phyloP scores from a whole-genome alignment of 1,140 invertebrate genomes.

The Drosophila trapezifrons region DNA sequence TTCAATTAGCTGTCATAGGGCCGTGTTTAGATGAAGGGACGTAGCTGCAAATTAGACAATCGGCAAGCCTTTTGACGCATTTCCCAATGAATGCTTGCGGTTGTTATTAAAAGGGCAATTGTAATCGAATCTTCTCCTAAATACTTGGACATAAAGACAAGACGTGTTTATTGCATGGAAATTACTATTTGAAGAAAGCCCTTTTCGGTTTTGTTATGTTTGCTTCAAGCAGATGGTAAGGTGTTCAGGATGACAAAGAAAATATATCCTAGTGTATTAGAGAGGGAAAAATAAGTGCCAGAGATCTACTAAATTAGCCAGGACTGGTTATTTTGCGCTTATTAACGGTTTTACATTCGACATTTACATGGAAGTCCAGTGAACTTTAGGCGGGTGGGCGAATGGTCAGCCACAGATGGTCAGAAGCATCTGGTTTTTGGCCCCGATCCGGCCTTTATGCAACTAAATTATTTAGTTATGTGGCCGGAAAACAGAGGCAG shows the following conservation, averaged over 20 bases:
- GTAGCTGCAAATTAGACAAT: constrained; percentile 30
- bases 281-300: neutral
- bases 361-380: constrained; percentile 47
- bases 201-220: neutral
- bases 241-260: neutral
- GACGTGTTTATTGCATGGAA: neutral
- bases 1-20: constrained; percentile 68
- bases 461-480: constrained; percentile 81
- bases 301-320: neutral
- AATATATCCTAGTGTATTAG: too few species aligned
- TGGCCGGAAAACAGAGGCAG: constrained; percentile 44
- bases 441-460: constrained; percentile 45
- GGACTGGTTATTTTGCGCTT: constrained; percentile 30
- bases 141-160: neutral
- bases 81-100: constrained; percentile 6
- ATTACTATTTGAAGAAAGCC: neutral
- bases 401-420: constrained; percentile 68
- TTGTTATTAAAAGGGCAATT: constrained; percentile 33
- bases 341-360: constrained; percentile 60
- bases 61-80: constrained; percentile 10
- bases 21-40: constrained; percentile 18
- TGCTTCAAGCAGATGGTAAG: neutral
- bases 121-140: neutral
- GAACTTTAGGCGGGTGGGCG: constrained; percentile 44
- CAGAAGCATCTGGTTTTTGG: constrained; percentile 45